phyloP scores from a whole-genome alignment of 2,888 invertebrate genomes.

The Barypeithes pellucidus region DNA sequence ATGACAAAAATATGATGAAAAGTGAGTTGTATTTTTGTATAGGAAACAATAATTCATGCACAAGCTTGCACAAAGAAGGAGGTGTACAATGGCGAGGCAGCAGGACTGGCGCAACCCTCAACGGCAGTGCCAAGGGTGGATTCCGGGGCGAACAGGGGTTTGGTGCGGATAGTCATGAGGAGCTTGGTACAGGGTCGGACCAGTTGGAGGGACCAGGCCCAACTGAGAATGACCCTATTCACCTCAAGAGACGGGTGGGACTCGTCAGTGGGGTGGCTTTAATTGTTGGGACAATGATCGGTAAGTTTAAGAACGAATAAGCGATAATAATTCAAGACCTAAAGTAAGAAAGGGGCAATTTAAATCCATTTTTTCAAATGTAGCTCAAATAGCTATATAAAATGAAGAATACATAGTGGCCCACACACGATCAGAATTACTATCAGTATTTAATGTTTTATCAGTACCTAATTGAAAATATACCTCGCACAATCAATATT shows the following conservation, averaged over 20 bases:
- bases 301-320: constrained; percentile 72
- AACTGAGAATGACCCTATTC: constrained; percentile 97
- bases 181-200: constrained; percentile 76
- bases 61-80: constrained; percentile 63
- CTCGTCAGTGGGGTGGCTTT: constrained; percentile 99
- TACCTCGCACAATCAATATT: too few relatives aligned
- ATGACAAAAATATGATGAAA: too few relatives aligned
- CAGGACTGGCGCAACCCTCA: constrained; percentile 55
- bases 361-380: too few relatives aligned
- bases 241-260: constrained; percentile 99
- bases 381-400: too few relatives aligned
- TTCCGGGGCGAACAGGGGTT: constrained; percentile 67
- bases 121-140: constrained; percentile 47
- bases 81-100: constrained; percentile 69
- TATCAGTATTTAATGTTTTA: too few relatives aligned
- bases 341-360: too few relatives aligned
- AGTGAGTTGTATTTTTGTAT: constrained; percentile 44
- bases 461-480: too few relatives aligned
- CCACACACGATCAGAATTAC: too few relatives aligned
- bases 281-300: constrained; percentile 99
- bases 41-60: constrained; percentile 71
- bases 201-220: constrained; percentile 89
- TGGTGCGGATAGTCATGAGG: constrained; percentile 71
- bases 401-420: too few relatives aligned
- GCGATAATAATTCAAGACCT: too few relatives aligned